Base-by-base conservation (phyloP, 2,797 vertebrate genomes). In the Etheostoma nigrum region DNA sequence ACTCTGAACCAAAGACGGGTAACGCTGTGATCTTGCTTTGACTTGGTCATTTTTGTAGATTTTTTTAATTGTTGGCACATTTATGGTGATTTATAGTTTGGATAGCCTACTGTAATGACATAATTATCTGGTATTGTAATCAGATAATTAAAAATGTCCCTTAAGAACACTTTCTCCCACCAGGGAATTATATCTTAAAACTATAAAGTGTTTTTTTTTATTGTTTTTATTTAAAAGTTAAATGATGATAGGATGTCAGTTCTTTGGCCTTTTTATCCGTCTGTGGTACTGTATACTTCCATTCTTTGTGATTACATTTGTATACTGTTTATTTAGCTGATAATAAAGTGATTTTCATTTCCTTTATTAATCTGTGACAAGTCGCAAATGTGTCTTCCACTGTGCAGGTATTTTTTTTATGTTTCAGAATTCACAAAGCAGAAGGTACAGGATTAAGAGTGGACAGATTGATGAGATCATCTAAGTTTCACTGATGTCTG, bases 401-500 rank as follows among this genome's bases (percentile, higher is more conserved):
- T 40, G 2, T 36, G 10, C 49, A 40, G 55, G 33, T 66, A 18
- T 66, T 72, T 30, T 62, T 40, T 27, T 19, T 52, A 7, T 74
- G 36, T 79, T 64, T 76, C 33, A 64, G 30, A 55, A 64, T 70
- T 73, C 33, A 67, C 16, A 30, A 16, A 74, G 70, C 78, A 69
- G 72, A 77, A 72, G 73, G 65, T 42, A 0, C 44, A 68, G 60
- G 54, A 65, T 57, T 40, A 7, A 59, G 49, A 64, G 67, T 4
- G 51, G 67, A 69, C 62, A 72, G 85, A 85, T 61, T 80, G 74
- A 83, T 82, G 78, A 75, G 84, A 78, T 90, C 74, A 78, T 79
- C 52, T 36, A 6, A 79, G 75, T 75, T 66, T 66, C 40, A 25
- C 74, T 78, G 77, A 79, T 74, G 77, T 81, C 74, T 72, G 72